phyloP scores from a whole-genome alignment of 2,888 invertebrate species.

The Xestia rhomboidea region DNA sequence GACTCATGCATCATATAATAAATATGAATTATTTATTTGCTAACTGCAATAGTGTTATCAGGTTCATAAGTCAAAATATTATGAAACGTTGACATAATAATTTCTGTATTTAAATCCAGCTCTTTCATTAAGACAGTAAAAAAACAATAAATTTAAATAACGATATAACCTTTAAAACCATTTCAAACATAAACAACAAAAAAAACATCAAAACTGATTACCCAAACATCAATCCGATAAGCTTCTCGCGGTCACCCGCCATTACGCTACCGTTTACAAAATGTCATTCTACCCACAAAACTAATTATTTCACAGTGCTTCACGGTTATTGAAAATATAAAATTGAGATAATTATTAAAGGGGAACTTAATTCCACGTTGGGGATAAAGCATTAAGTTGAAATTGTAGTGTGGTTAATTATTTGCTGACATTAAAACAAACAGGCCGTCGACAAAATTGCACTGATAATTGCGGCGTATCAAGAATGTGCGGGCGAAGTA shows the following conservation, averaged over 20 bases:
- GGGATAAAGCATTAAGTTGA: conserved; percentile 53
- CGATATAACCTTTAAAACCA: conserved; percentile 5
- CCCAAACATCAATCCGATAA: background rate
- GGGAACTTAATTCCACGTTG: conserved; percentile 44
- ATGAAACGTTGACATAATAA: background rate
- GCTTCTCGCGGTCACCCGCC: conserved; percentile 16
- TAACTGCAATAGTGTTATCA: background rate
- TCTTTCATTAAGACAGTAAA: background rate
- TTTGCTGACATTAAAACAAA: conserved; percentile 67
- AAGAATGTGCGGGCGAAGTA: conserved; percentile 55
- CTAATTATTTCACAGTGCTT: conserved; percentile 30
- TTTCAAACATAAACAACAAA: conserved; percentile 22
- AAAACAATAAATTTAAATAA: background rate
- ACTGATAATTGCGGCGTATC: conserved; percentile 59
- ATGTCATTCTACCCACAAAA: conserved; percentile 40
- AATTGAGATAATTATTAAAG: conserved; percentile 48
- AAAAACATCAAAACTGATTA: conserved; percentile 27
- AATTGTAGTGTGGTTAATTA: conserved; percentile 67
- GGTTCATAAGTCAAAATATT: background rate
- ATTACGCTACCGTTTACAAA: conserved; percentile 45
- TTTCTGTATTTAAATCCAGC: background rate
- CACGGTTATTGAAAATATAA: conserved; percentile 52
- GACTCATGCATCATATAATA: too few species aligned
- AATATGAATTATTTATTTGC: background rate
- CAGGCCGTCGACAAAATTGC: conserved; percentile 63